Conservation (phyloP, 2,797 vertebrate species). For the Parambassis ranga region DNA sequence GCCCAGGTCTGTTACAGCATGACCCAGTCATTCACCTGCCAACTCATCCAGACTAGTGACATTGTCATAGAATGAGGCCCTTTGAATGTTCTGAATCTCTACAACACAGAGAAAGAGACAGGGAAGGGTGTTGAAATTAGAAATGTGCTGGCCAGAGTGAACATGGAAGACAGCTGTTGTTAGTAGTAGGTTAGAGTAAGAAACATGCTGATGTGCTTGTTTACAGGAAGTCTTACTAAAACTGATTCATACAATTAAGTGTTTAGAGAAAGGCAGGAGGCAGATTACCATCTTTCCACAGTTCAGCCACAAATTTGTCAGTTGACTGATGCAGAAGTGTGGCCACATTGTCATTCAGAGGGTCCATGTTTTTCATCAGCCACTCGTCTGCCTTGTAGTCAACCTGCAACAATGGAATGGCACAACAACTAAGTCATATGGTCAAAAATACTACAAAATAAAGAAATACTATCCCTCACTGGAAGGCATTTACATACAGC, state of each 20-base stretch:
- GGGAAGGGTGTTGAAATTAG: slow-evolving; percentile 30
- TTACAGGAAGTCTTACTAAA: slow-evolving; percentile 1
- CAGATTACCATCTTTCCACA: slow-evolving; percentile 93
- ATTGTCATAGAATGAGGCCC: slow-evolving; percentile 99
- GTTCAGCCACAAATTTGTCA: slow-evolving; percentile 94
- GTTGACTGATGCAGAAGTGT: slow-evolving; percentile 95
- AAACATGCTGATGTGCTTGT: background rate
- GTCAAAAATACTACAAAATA: too few species aligned
- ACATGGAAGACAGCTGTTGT: slow-evolving; percentile 38
- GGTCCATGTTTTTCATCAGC: slow-evolving; percentile 99
- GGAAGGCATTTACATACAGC: background rate
- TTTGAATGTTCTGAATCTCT: slow-evolving; percentile 99
- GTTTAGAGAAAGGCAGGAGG: background rate
- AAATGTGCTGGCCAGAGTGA: slow-evolving; percentile 25
- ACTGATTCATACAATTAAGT: background rate
- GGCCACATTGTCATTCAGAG: slow-evolving; percentile 95
- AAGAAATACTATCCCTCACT: too few species aligned
- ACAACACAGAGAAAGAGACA: slow-evolving; percentile 73
- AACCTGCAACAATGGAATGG: slow-evolving; percentile 78
- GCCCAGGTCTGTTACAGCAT: slow-evolving; percentile 73
- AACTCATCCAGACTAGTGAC: slow-evolving; percentile 95
- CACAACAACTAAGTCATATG: background rate
- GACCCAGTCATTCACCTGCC: slow-evolving; percentile 90
- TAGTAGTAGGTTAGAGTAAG: slow-evolving; percentile 41
- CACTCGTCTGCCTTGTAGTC: slow-evolving; percentile 98